phyloP scores from a whole-genome alignment of 2,888 invertebrate genomes.

The Spilosoma lubricipeda region DNA sequence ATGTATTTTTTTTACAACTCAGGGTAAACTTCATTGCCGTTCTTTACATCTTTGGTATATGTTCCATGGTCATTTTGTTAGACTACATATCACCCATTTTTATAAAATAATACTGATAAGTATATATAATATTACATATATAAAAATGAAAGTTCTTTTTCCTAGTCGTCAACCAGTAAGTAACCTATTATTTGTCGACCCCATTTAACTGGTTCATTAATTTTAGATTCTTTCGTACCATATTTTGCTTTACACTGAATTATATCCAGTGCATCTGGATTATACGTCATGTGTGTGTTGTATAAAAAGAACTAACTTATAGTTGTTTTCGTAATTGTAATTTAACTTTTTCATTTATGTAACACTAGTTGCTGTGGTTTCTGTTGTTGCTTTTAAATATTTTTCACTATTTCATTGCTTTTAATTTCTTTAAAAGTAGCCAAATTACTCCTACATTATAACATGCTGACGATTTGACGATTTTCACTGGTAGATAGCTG shows the following conservation, averaged over 20 bases:
- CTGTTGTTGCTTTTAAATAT: too few species aligned
- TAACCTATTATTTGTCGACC: constrained; percentile 58
- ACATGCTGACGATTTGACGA: too few species aligned
- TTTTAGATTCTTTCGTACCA: not conserved
- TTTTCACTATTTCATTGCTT: too few species aligned
- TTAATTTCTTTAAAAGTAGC: too few species aligned
- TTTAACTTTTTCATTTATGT: not conserved
- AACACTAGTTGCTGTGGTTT: not conserved
- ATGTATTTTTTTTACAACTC: constrained; percentile 58
- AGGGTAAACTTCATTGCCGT: constrained; percentile 56
- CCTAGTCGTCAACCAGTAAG: too few species aligned
- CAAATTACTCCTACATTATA: too few species aligned
- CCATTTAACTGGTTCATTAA: constrained; percentile 5
- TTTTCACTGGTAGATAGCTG: too few species aligned
- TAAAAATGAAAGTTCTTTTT: too few species aligned
- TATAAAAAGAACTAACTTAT: too few species aligned
- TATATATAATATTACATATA: not conserved
- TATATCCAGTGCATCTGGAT: too few species aligned
- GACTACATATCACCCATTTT: constrained; percentile 13
- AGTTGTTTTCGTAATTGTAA: not conserved
- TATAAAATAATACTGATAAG: constrained; percentile 9
- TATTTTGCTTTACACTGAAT: not conserved
- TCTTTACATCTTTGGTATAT: constrained; percentile 40
- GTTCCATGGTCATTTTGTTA: constrained; percentile 26
- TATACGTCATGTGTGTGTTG: too few species aligned